Conservation (phyloP, 2,113 vertebrate species). For the Abramis brama region DNA sequence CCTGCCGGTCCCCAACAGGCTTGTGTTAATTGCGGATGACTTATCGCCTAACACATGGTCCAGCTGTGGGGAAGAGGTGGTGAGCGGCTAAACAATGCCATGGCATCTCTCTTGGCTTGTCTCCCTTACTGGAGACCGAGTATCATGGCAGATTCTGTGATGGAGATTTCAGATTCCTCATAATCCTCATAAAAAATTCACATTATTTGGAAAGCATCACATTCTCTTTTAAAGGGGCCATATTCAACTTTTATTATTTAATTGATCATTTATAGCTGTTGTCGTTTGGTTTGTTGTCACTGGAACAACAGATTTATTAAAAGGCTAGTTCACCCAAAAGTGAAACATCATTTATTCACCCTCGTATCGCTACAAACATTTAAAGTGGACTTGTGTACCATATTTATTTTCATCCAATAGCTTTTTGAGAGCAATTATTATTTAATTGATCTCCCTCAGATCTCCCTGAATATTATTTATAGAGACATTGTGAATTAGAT, state of each 20-base stretch:
- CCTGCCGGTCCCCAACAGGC: slow-evolving; percentile 42
- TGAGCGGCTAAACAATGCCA: not conserved
- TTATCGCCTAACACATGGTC: slow-evolving; percentile 70
- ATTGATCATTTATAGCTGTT: not conserved
- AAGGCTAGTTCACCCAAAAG: not conserved
- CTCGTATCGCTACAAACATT: too few species aligned
- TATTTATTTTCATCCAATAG: too few species aligned
- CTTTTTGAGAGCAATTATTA: not conserved
- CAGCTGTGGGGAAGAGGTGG: slow-evolving; percentile 64
- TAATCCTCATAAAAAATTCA: not conserved
- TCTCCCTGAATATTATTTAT: not conserved
- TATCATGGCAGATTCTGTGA: not conserved
- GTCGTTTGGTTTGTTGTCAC: not conserved
- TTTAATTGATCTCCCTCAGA: not conserved
- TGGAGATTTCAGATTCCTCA: not conserved
- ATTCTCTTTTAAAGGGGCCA: not conserved
- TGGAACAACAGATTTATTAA: not conserved
- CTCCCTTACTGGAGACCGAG: not conserved
- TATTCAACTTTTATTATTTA: not conserved
- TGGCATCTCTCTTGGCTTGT: slow-evolving; percentile 4
- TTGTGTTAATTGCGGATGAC: slow-evolving; percentile 73
- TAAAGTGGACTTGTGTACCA: too few species aligned
- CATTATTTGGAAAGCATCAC: slow-evolving; percentile 21
- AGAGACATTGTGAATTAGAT: not conserved
- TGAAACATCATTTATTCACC: not conserved